Evolutionary conservation across 2,113 vertebrate species (phyloP).

Genomic region (Cyanoliseus patagonus): DNA sequence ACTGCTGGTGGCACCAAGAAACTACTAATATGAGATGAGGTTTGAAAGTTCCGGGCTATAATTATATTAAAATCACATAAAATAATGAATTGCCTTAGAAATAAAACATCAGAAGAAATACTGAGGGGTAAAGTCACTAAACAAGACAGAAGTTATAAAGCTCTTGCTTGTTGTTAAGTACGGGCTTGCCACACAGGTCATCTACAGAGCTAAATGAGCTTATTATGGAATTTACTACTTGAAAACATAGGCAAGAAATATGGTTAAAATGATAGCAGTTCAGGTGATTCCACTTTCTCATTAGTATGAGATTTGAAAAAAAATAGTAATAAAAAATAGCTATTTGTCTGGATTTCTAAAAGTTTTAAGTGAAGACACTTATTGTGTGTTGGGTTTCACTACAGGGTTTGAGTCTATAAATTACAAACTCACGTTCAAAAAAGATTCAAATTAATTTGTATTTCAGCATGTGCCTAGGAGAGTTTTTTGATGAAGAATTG

Average conservation of each 20-base stretch:
- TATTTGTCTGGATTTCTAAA: not conserved
- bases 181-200: not conserved
- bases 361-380: not conserved
- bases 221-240: not conserved
- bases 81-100: not conserved
- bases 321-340: not conserved
- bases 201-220: not conserved
- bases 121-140: not conserved
- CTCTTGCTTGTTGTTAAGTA: not conserved
- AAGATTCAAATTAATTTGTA: not conserved
- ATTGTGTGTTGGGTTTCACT: not conserved
- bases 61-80: slow-evolving; percentile 18
- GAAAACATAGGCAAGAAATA: not conserved
- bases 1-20: slow-evolving; percentile 65
- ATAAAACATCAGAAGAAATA: not conserved
- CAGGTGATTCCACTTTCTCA: not conserved
- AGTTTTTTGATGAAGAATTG: not conserved
- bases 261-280: not conserved
- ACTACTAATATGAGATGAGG: slow-evolving; percentile 27
- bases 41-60: slow-evolving; percentile 34
- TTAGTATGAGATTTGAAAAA: not conserved
- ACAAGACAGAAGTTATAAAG: not conserved
- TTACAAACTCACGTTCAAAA: not conserved
- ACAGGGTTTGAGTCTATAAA: not conserved
- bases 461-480: not conserved